Evolutionary conservation across 92 coral and sea anemone genomes (phyloP), one percentile per base, ranked within the genome.

Genomic region (Muricea muricata): DNA sequence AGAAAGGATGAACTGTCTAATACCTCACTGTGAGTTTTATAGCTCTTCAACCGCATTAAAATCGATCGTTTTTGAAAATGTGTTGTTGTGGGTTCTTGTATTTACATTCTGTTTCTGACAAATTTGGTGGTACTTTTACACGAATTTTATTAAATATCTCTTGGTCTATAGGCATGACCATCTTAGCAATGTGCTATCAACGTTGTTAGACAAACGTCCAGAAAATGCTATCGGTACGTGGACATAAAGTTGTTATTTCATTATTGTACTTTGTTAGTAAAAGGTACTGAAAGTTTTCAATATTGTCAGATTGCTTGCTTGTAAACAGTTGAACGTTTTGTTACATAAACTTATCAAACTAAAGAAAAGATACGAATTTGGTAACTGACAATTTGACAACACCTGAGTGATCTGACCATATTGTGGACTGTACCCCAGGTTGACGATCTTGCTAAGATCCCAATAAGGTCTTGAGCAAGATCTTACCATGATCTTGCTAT

Each of bases 151-250:
- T 17, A 5, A 8, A 35, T 42, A 10, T 33, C 65, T 83, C 75
- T 23, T 24, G 63, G 8, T 33, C 70, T 85, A 25, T 83, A 95
- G 98, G 75, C 93, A 93, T 78, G 98, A 95, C 76, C 98, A 93
- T 75, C 78, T 95, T 9, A 88, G 93, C 55, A 97, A 95, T 56
- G 96, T 95, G 25, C 86, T 95, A 12, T 80, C 92, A 63, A 95
- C 91, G 79, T 75, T 95, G 39, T 89, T 95, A 65, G 98, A 95
- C 54, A 94, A 93, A 78, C 89, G 98, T 32, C 98, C 98, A 15
- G 87, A 85, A 46, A 91, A 93, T 80, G 87, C 94, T 67, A 84
- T 93, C 13, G 98, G 98, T 95, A 75, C 84, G 98, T 89, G 54
- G 10, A 60, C 24, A 7, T 33, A 50, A 28, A 6, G 66, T 66